phyloP scores from a whole-genome alignment of 2,113 vertebrate genomes.

The Nerophis lumbriciformis region DNA sequence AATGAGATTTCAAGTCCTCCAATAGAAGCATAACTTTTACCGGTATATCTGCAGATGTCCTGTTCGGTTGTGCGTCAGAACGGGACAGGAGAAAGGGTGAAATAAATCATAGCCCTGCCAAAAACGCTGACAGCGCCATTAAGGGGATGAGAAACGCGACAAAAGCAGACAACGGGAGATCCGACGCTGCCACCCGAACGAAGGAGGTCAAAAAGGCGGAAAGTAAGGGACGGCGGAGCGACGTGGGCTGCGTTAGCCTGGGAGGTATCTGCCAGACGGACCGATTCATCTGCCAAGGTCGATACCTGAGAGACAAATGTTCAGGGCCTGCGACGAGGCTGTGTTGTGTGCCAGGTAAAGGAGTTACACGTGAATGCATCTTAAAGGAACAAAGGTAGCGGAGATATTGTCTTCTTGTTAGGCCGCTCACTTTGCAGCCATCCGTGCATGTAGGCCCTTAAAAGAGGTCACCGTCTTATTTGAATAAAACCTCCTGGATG shows the following conservation, averaged over 20 bases:
- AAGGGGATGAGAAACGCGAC: conserved; percentile 27
- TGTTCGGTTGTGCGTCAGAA: conserved; percentile 30
- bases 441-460: background rate
- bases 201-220: conserved; percentile 25
- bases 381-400: background rate
- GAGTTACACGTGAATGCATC: background rate
- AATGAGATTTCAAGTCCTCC: conserved; percentile 1
- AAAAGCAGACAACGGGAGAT: conserved; percentile 7
- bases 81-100: conserved; percentile 13
- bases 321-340: conserved; percentile 11
- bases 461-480: background rate
- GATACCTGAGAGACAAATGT: conserved; percentile 51
- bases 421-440: background rate
- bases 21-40: conserved; percentile 16
- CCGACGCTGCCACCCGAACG: background rate
- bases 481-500: background rate
- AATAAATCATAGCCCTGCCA: conserved; percentile 12
- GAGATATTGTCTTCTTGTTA: background rate
- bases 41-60: conserved; percentile 32
- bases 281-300: conserved; percentile 46
- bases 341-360: conserved; percentile 62
- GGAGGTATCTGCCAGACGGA: conserved; percentile 51
- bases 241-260: conserved; percentile 34
- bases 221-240: conserved; percentile 4
- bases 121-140: conserved; percentile 6